phyloP scores from a whole-genome alignment of 2,888 invertebrate species.

The Lasioglossum vierecki region DNA sequence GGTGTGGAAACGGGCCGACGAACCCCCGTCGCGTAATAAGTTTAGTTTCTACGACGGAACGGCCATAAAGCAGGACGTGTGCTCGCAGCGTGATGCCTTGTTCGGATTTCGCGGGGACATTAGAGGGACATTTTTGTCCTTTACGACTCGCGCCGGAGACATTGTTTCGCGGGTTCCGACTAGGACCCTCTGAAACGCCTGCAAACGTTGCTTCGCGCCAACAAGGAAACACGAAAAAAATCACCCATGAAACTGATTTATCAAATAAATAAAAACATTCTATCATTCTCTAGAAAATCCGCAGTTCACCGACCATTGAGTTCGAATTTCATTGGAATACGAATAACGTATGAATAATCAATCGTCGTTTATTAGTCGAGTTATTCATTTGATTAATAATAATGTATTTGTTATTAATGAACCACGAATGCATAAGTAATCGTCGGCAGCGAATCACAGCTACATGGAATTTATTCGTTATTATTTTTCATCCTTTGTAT shows the following conservation, averaged over 20 bases:
- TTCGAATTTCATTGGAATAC: not conserved
- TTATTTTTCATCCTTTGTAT: not conserved
- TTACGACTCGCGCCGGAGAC: constrained; percentile 36
- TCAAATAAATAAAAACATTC: not conserved
- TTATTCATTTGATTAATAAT: not conserved
- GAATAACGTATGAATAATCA: not conserved
- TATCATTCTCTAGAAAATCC: not conserved
- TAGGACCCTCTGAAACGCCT: not conserved
- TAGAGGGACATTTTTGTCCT: constrained; percentile 37
- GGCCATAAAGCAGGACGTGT: constrained; percentile 80
- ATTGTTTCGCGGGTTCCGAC: constrained; percentile 8
- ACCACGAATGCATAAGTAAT: not conserved
- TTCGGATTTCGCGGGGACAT: constrained; percentile 66
- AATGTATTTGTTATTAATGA: not conserved
- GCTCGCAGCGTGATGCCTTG: constrained; percentile 72
- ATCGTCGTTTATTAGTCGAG: not conserved
- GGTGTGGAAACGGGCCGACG: constrained; percentile 61
- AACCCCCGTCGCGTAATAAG: constrained; percentile 81
- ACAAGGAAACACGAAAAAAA: not conserved
- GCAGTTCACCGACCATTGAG: not conserved
- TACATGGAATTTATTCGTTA: not conserved
- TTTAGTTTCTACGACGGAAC: constrained; percentile 82
- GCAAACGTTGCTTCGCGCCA: not conserved
- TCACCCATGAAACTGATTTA: not conserved
- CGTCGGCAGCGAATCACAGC: not conserved